Conservation (phyloP, 2,113 vertebrate species). For the Callospermophilus lateralis region DNA sequence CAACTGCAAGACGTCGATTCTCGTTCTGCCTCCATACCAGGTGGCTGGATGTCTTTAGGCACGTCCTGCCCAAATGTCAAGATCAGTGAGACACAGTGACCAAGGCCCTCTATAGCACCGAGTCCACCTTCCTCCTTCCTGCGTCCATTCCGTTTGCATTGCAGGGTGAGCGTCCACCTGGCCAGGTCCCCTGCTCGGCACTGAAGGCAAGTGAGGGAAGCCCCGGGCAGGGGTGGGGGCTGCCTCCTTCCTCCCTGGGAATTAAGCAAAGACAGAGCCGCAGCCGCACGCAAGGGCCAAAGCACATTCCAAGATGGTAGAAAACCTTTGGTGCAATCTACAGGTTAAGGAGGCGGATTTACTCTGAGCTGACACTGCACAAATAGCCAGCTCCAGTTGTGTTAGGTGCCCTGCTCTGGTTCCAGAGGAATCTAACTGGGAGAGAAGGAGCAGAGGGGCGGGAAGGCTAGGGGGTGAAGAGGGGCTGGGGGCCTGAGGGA, state of each 20-base stretch:
- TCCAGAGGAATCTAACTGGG: background rate
- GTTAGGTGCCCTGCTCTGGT: background rate
- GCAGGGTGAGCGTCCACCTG: background rate
- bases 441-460: background rate
- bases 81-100: background rate
- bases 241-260: fast-evolving
- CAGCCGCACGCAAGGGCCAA: fast-evolving
- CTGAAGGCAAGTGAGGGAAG: background rate
- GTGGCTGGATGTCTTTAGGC: background rate
- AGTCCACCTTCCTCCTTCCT: fast-evolving
- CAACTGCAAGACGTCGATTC: background rate
- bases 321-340: too few species aligned
- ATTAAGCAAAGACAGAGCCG: background rate
- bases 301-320: background rate
- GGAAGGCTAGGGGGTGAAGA: background rate
- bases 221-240: background rate
- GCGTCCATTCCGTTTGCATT: background rate
- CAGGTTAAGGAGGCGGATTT: background rate
- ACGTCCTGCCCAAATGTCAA: too few species aligned
- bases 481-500: fast-evolving
- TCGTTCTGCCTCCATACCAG: background rate
- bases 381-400: background rate
- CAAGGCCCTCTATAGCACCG: background rate
- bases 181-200: too few species aligned
- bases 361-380: background rate